A percentile compares a stretch with the other conserved stretches of the same genome.
These are phyloP conservation scores for Xyliphius kryptos DNA, from an alignment of 2,113 vertebrate genomes.

Conservation along the genomic window DNA sequence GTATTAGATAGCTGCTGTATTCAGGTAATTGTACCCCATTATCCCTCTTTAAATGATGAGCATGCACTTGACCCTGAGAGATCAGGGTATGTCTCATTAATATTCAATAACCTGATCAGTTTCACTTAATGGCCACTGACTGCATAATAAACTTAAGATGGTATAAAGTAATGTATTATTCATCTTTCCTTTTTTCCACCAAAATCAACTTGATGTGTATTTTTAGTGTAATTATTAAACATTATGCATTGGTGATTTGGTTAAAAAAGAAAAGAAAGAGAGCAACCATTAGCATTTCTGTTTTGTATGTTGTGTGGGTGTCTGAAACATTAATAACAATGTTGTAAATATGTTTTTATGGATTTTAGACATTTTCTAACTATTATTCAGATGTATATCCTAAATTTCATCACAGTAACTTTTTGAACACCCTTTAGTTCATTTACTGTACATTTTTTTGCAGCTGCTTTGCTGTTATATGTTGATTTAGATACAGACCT, in stretches of 20 bases:
- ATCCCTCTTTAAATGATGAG: background rate
- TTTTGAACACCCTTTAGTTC: background rate
- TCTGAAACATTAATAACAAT: too few species aligned
- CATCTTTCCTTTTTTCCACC: background rate
- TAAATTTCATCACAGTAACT: too few species aligned
- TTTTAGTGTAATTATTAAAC: too few species aligned
- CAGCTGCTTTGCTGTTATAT: slow-evolving; percentile 1
- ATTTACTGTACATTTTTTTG: background rate
- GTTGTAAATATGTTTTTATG: too few species aligned
- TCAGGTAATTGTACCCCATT: too few species aligned
- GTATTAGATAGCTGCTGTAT: too few species aligned
- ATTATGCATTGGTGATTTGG: too few species aligned
- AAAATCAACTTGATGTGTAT: background rate
- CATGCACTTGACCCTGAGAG: background rate
- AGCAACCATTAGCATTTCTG: too few species aligned
- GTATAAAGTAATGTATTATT: slow-evolving; percentile 7
- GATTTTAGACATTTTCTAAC: too few species aligned
- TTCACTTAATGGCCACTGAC: slow-evolving; percentile 13
- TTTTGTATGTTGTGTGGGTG: too few species aligned
- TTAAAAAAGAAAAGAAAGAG: too few species aligned
- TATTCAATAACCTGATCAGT: slow-evolving; percentile 24
- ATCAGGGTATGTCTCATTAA: slow-evolving; percentile 10
- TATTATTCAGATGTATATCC: too few species aligned
- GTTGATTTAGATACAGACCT: background rate
- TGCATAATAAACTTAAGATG: background rate